Conservation (phyloP, 2,888 invertebrate species). For the Torymus aiolomorphi region DNA sequence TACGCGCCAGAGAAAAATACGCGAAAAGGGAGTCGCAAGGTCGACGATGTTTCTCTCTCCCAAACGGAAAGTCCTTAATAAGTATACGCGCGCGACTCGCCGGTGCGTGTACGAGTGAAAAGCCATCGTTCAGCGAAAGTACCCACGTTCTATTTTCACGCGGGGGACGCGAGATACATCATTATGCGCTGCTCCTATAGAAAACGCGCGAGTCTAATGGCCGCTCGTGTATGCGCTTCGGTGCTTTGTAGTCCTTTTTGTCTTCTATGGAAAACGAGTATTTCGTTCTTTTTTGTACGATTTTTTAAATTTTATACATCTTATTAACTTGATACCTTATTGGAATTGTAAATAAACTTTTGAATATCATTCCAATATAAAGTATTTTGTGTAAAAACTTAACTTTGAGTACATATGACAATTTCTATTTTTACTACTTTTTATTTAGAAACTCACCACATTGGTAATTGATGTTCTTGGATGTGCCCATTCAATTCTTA, state of each 20-base stretch:
- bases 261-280: slow-evolving; percentile 37
- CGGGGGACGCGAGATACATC: slow-evolving; percentile 59
- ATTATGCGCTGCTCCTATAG: slow-evolving; percentile 31
- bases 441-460: slow-evolving; percentile 65
- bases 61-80: slow-evolving; percentile 54
- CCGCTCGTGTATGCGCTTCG: slow-evolving; percentile 15
- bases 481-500: slow-evolving; percentile 72
- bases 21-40: slow-evolving; percentile 57
- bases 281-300: slow-evolving; percentile 37
- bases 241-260: slow-evolving; percentile 22
- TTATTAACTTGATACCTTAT: not conserved
- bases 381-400: not conserved
- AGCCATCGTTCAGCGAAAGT: slow-evolving; percentile 64
- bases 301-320: too few species aligned
- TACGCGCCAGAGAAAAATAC: slow-evolving; percentile 40
- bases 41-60: slow-evolving; percentile 18
- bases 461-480: slow-evolving; percentile 65
- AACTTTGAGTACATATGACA: too few species aligned
- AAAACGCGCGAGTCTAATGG: slow-evolving; percentile 6
- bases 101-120: slow-evolving; percentile 52
- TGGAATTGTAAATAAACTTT: not conserved
- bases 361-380: not conserved
- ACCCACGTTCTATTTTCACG: slow-evolving; percentile 73
- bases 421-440: not conserved
- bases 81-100: slow-evolving; percentile 29